Percentiles rank a stretch among this genome's conserved stretches.
Conservation (phyloP, 2,113 vertebrate genomes). For the Pteronura brasiliensis region DNA sequence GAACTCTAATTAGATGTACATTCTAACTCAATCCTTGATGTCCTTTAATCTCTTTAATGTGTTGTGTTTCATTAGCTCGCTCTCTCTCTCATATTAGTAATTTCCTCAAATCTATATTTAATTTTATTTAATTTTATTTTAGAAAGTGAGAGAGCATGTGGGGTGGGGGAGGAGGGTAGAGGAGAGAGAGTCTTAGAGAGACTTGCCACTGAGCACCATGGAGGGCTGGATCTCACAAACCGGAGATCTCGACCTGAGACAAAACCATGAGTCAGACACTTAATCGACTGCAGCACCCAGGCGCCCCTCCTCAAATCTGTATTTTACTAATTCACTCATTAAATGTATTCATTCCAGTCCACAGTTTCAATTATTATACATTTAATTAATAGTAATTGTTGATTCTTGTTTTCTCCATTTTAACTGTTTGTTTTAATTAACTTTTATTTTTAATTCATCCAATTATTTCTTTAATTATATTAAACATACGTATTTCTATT, state of each 20-base stretch:
- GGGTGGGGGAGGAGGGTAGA: neutral
- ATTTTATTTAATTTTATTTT: neutral
- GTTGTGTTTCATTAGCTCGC: neutral
- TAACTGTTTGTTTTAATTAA: slow-evolving; percentile 22
- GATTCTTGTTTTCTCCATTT: neutral
- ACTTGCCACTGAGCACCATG: neutral
- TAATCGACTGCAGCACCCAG: neutral
- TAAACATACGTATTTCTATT: slow-evolving; percentile 29
- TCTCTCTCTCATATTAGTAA: neutral
- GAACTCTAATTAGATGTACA: neutral
- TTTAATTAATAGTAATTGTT: neutral
- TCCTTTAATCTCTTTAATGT: neutral
- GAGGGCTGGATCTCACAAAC: neutral
- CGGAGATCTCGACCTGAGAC: neutral
- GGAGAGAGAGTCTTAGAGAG: neutral
- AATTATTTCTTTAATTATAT: slow-evolving; percentile 3
- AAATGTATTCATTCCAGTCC: neutral
- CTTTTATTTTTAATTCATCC: slow-evolving; percentile 13
- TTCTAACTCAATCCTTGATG: neutral
- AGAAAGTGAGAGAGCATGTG: neutral
- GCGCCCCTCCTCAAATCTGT: neutral
- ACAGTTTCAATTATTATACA: neutral
- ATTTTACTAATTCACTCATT: neutral
- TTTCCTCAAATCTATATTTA: neutral
- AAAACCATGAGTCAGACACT: neutral